Evolutionary conservation across 2,888 invertebrate genomes (phyloP), one percentile per base, ranked within the genome.

Genomic region (Lissocephala sabroskyi): DNA sequence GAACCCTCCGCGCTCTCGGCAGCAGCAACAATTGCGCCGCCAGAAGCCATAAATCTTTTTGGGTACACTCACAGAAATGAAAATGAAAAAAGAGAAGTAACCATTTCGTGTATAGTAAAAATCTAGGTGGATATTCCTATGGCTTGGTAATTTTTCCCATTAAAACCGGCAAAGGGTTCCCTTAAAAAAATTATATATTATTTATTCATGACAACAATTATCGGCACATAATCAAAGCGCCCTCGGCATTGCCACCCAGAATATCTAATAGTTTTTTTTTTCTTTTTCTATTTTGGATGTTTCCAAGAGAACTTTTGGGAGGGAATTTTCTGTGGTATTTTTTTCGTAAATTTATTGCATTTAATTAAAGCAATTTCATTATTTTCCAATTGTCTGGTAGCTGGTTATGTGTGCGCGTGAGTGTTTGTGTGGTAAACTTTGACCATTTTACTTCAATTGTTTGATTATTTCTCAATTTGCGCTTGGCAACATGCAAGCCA

Each of bases 31-130:
- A 74, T 74, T 71, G 74, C 59, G 62, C 61, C 76, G 64, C 60
- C 66, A 75, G 67, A 68, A 67, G 73, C 75, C 56, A 78, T 79
- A 78, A 78, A 78, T 78, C 77, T 78, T 70, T 50, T 11, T 68
- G 57, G 42, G 55, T 57, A 42, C 39, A 46, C 40, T n/a, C n/a
- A n/a, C n/a, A n/a, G n/a, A n/a, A n/a, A n/a, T n/a, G n/a, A n/a
- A n/a, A n/a, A n/a, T n/a, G n/a, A n/a, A n/a, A n/a, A n/a, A n/a
- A n/a, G n/a, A n/a, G n/a, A n/a, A n/a, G n/a, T n/a, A n/a, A n/a
- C n/a, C n/a, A n/a, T n/a, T n/a, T n/a, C n/a, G n/a, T n/a, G n/a
- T n/a, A n/a, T n/a, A n/a, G 48, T 53, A 51, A 52, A 52, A 52
- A 32, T 37, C 10, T 11, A 17, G 6, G n/a, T 37, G 16, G 67